Base-by-base conservation (phyloP, 1,140 invertebrate genomes). In the Caenorhabditis remanei region DNA sequence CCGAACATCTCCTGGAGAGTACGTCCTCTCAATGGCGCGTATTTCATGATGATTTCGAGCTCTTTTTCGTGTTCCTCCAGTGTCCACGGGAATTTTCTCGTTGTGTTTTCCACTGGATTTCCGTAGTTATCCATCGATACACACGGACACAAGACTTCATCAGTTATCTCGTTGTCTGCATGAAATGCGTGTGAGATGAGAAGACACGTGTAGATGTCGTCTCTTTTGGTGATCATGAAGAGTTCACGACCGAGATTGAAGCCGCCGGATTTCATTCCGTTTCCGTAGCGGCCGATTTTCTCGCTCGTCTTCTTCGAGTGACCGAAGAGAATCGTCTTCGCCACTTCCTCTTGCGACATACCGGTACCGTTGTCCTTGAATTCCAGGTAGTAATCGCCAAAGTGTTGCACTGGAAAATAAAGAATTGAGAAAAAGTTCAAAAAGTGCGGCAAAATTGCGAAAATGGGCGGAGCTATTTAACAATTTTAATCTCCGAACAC, bases 171-270 rank as follows among this genome's bases (percentile, higher is more conserved):
- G 9, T 32, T 24, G 5, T 50, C 6, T 5, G 41, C 71, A 0
- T 24, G 8, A 24, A 79, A 79, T 4, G 14, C 0, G 14, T 79
- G 71, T 3, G 71, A 79, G 24, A 79, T 79, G 46, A 79, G 9
- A 4, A 79, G 8, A 14, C 11, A n/a, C 11, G 71, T 79, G 4
- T 9, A 0, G 11, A 50, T 24, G 4, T n/a, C 71, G n/a, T 50
- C 46, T n/a, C 53, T 48, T 24, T 79, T 79, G 7, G 71, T 79
- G 6, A 79, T 4, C 43, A 79, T 4, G 14, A 79, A n/a, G 9
- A 79, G n/a, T 13, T 79, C 71, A 7, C 71, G 6, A 53, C 71
- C 71, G 40, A 79, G 13, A 50, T 79, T 14, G 14, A 79, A 50
- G 8, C 13, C 71, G 11, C 71, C 71, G 0, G 71, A 50, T 50